Evolutionary conservation across 2,888 invertebrate genomes (phyloP).

Genomic region (Bellardia bayeri): DNA sequence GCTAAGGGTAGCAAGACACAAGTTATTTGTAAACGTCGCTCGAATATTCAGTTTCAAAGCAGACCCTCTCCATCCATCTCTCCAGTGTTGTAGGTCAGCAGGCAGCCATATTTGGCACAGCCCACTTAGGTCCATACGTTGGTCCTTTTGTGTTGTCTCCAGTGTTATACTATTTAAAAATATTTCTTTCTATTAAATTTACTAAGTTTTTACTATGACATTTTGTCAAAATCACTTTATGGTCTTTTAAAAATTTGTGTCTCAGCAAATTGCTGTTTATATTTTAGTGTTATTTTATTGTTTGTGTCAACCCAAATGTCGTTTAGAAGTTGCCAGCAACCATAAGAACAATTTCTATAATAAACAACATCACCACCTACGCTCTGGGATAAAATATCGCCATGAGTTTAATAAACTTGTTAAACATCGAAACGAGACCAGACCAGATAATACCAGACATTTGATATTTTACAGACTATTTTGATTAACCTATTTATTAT

Average conservation of each 20-base stretch:
- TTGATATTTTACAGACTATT: conserved; percentile 38
- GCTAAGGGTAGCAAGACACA: too few species aligned
- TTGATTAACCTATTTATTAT: conserved; percentile 64
- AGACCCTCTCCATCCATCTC: too few species aligned
- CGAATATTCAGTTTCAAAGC: too few species aligned
- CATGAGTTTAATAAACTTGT: conserved; percentile 57
- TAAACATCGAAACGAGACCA: conserved; percentile 16
- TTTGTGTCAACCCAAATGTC: conserved; percentile 27
- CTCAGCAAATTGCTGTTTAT: conserved; percentile 1
- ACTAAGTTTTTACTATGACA: conserved; percentile 23
- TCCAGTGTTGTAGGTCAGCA: too few species aligned
- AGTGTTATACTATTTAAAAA: too few species aligned
- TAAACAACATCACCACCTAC: conserved; percentile 46
- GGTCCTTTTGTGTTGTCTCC: too few species aligned
- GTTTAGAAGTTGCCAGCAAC: conserved; percentile 8
- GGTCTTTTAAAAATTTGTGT: neutral
- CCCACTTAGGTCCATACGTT: too few species aligned
- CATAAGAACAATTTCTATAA: neutral
- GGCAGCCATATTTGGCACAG: too few species aligned
- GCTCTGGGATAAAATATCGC: conserved; percentile 18
- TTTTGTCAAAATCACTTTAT: conserved; percentile 32
- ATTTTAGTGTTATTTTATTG: conserved; percentile 1
- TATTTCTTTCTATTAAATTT: neutral
- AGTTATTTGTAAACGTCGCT: too few species aligned
- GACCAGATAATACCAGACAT: conserved; percentile 17